Evolutionary conservation across 37 sponge, comb jelly and placozoan species (phyloP).

Genomic region (Haliclona indistincta): DNA sequence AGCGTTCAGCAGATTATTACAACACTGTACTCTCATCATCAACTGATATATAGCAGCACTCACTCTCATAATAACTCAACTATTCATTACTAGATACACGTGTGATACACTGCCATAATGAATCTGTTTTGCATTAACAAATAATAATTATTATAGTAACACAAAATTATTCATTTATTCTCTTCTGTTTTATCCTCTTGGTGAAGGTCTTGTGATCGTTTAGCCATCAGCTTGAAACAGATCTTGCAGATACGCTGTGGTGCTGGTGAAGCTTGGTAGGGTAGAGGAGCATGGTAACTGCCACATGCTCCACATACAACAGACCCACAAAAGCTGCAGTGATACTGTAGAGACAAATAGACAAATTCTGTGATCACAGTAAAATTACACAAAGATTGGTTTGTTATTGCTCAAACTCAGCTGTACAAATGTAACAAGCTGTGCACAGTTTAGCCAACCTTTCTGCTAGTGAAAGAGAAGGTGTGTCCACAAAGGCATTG

Average conservation of each 20-base stretch:
- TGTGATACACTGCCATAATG: no score
- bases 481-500: constrained; percentile 45
- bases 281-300: constrained; percentile 44
- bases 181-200: no score
- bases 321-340: constrained; percentile 63
- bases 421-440: neutral
- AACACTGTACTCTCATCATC: no score
- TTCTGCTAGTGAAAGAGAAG: constrained; percentile 44
- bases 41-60: no score
- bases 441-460: constrained; percentile 8
- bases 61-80: no score
- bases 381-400: neutral
- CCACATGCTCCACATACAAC: constrained; percentile 58
- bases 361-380: neutral
- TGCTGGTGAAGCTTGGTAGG: constrained; percentile 23
- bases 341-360: constrained; percentile 43
- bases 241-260: constrained; percentile 60
- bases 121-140: no score
- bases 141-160: no score
- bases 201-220: no score
- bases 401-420: neutral
- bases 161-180: no score
- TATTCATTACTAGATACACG: no score
- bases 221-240: constrained; percentile 45
- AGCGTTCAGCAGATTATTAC: no score